Evolutionary conservation across 2,113 vertebrate genomes (phyloP).

Genomic region (Maccullochella peelii): DNA sequence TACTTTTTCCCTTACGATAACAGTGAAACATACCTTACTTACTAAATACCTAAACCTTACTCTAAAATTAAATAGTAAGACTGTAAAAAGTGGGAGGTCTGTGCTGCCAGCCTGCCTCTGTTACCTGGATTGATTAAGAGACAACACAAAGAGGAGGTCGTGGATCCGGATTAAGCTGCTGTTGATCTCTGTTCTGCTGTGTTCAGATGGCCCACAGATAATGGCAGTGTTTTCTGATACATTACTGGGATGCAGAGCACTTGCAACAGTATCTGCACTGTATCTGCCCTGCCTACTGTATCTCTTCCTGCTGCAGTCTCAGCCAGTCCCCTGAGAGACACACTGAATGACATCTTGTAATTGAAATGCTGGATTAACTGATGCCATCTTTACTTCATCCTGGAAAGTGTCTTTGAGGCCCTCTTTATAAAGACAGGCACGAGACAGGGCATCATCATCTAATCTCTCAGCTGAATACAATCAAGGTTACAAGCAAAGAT

Average conservation of each 20-base stretch:
- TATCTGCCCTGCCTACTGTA: conserved; percentile 29
- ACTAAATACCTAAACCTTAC: no score
- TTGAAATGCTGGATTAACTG: conserved; percentile 78
- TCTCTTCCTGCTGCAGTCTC: conserved; percentile 7
- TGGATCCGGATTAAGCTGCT: conserved; percentile 1
- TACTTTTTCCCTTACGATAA: neutral
- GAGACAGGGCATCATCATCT: conserved; percentile 27
- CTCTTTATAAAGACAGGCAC: conserved; percentile 52
- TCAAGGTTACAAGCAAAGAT: conserved; percentile 45
- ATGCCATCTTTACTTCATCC: conserved; percentile 71
- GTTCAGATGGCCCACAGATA: conserved; percentile 30
- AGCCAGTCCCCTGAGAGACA: conserved; percentile 29
- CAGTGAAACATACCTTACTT: neutral
- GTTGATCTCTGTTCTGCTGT: neutral
- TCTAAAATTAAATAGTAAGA: neutral
- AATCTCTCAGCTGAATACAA: conserved; percentile 64
- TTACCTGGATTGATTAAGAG: conserved; percentile 1
- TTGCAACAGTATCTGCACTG: conserved; percentile 16
- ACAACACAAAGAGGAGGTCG: conserved; percentile 7
- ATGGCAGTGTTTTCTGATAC: neutral
- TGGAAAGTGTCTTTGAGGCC: conserved; percentile 39
- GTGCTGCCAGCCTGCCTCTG: neutral
- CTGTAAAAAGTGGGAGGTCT: neutral
- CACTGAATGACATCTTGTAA: conserved; percentile 69
- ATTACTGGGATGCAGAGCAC: conserved; percentile 16